These are phyloP conservation scores for Myoxocephalus aenaeus DNA, from an alignment of 2,797 vertebrate species.

Conservation along the genomic window DNA sequence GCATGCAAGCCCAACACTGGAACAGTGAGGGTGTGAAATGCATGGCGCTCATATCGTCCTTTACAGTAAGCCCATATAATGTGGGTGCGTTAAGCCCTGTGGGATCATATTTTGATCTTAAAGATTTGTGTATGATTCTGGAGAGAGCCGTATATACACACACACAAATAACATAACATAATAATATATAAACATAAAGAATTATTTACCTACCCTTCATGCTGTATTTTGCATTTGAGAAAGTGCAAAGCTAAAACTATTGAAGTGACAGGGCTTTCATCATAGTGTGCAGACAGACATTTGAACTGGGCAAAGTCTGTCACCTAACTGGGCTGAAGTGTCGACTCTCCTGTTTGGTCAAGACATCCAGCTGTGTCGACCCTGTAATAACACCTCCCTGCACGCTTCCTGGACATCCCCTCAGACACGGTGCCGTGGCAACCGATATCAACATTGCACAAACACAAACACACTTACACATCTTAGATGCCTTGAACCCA, in stretches of 20 bases:
- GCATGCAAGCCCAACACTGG: constrained; percentile 7
- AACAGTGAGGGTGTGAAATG: constrained; percentile 35
- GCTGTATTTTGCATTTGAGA: constrained; percentile 26
- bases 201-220: not conserved
- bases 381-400: constrained; percentile 67
- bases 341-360: constrained; percentile 50
- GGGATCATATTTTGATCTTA: constrained; percentile 35
- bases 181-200: not conserved
- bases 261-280: constrained; percentile 54
- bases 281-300: constrained; percentile 65
- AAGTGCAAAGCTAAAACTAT: constrained; percentile 28
- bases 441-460: constrained; percentile 75
- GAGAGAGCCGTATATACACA: not conserved
- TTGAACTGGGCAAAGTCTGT: constrained; percentile 65
- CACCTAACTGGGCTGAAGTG: constrained; percentile 62
- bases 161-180: no score
- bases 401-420: constrained; percentile 74
- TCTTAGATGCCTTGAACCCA: constrained; percentile 67
- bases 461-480: constrained; percentile 71
- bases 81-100: constrained; percentile 15
- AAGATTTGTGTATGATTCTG: constrained; percentile 5
- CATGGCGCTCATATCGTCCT: constrained; percentile 25
- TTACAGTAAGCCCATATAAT: constrained; percentile 47
- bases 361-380: constrained; percentile 75
- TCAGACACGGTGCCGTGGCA: constrained; percentile 70